Percentiles rank a stretch among this genome's conserved stretches.
These are phyloP conservation scores for Naja naja DNA, from an alignment of 2,113 vertebrate species.

Conservation along the genomic window DNA sequence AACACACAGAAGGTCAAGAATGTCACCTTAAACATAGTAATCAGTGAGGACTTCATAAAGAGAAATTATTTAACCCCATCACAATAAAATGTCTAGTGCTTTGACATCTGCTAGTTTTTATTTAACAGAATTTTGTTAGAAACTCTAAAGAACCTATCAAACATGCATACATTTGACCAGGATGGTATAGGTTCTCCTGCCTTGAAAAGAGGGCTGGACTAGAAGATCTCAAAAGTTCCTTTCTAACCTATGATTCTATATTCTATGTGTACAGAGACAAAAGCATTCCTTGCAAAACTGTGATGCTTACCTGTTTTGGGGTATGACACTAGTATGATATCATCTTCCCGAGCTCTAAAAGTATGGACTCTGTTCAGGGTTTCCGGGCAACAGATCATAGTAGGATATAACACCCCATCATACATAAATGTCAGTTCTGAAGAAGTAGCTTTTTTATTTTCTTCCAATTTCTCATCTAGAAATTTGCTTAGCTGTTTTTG, in stretches of 20 bases:
- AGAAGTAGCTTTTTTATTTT: background rate
- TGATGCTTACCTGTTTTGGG: slow-evolving; percentile 20
- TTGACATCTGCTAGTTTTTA: background rate
- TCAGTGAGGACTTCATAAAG: background rate
- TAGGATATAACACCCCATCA: background rate
- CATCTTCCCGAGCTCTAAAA: slow-evolving; percentile 37
- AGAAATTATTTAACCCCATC: background rate
- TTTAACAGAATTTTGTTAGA: background rate
- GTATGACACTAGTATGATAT: slow-evolving; percentile 30
- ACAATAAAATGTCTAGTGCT: background rate
- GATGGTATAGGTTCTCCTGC: background rate
- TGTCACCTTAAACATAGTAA: background rate
- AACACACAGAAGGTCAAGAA: background rate
- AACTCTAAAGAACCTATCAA: background rate
- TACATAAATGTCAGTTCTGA: slow-evolving; percentile 5
- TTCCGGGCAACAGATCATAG: slow-evolving; percentile 8
- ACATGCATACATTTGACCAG: background rate
- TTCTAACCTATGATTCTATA: background rate
- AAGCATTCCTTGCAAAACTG: background rate
- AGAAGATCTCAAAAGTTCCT: background rate
- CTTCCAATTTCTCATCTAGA: background rate
- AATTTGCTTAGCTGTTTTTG: background rate
- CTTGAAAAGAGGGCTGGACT: background rate
- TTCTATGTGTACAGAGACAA: background rate
- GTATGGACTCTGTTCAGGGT: slow-evolving; percentile 33